phyloP scores from a whole-genome alignment of 1,140 invertebrate species.

The Tetragnatha versicolor region DNA sequence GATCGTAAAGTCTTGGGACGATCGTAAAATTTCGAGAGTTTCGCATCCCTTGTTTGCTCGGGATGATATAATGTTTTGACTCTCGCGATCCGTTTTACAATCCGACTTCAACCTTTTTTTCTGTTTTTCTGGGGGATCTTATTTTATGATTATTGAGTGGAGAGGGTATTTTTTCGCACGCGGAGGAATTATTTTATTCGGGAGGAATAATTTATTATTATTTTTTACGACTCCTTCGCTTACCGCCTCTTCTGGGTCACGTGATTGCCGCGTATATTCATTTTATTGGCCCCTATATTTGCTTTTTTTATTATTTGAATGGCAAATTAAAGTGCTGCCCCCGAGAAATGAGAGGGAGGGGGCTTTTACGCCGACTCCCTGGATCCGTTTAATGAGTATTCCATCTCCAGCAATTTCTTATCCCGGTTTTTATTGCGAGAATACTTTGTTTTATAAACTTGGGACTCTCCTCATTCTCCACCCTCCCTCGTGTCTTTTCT shows the following conservation, averaged over 20 bases:
- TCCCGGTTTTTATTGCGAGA: no score
- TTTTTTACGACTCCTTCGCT: conserved; percentile 26
- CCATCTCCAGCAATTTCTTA: no score
- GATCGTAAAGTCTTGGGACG: conserved; percentile 36
- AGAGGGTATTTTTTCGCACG: not conserved
- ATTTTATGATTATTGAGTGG: conserved; percentile 40
- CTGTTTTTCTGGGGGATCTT: not conserved
- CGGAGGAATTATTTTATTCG: conserved; percentile 27
- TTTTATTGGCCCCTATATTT: conserved; percentile 32
- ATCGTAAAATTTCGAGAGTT: conserved; percentile 52
- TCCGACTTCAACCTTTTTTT: conserved; percentile 31
- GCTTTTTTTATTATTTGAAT: conserved; percentile 13
- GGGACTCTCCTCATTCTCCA: no score
- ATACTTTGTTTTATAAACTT: no score
- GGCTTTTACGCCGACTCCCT: no score
- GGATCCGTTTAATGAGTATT: no score
- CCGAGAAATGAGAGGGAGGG: no score
- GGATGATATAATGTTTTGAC: conserved; percentile 21
- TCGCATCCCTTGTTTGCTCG: conserved; percentile 30
- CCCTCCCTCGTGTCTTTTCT: no score
- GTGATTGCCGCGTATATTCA: not conserved
- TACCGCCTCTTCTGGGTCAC: not conserved
- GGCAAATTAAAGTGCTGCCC: conserved; percentile 7
- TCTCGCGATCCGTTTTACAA: conserved; percentile 20
- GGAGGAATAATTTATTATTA: conserved; percentile 43